Evolutionary conservation across 2,113 vertebrate genomes (phyloP).

Genomic region (Mustelus asterias): DNA sequence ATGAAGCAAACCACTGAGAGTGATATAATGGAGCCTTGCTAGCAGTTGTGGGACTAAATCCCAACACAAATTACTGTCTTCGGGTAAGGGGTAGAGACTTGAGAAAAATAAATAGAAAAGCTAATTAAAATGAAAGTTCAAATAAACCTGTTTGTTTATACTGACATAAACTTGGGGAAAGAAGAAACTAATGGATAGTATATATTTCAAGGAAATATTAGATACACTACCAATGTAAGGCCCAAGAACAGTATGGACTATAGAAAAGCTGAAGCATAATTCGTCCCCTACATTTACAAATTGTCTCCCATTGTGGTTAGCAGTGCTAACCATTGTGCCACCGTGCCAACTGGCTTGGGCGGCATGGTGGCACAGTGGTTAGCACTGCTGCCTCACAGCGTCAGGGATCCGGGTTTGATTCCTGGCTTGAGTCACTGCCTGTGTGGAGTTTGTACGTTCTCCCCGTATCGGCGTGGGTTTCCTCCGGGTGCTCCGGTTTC

Average conservation of each 20-base stretch:
- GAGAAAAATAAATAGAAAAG: neutral
- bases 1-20: neutral
- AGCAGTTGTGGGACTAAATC: neutral
- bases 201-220: neutral
- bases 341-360: no score
- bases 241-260: neutral
- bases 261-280: neutral
- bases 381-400: no score
- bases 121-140: neutral
- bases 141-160: neutral
- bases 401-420: no score
- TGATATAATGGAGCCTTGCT: neutral
- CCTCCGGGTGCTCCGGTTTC: no score
- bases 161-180: neutral
- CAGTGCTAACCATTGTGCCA: no score
- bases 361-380: no score
- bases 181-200: neutral
- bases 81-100: neutral
- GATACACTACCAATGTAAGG: neutral
- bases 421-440: no score
- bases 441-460: no score
- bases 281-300: neutral
- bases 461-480: no score
- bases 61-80: neutral
- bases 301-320: neutral